Evolutionary conservation across 2,113 vertebrate species (phyloP).

Genomic region (Calonectris borealis): DNA sequence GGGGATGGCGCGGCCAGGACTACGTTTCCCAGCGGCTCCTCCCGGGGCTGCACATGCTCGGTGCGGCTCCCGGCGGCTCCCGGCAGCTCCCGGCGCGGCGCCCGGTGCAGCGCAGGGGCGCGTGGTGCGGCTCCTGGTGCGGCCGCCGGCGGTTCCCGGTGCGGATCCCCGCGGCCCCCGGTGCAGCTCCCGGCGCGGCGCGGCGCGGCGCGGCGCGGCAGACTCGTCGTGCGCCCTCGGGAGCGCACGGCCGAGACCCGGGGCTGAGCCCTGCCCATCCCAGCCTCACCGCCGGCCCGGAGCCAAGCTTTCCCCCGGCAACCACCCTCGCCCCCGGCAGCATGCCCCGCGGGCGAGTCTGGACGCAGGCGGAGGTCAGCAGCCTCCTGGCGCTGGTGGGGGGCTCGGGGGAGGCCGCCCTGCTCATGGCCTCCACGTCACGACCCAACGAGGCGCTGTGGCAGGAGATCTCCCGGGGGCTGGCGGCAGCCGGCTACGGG

Average conservation of each 20-base stretch:
- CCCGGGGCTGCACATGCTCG: no score
- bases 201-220: no score
- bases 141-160: background rate
- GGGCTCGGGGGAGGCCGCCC: background rate
- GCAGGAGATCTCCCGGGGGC: background rate
- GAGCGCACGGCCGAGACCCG: no score
- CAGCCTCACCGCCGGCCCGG: background rate
- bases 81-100: no score
- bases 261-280: background rate
- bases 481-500: background rate
- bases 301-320: background rate
- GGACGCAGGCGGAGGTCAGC: background rate
- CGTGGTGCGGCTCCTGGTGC: no score
- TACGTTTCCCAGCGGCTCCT: no score
- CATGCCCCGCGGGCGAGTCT: background rate
- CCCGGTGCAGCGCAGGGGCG: no score
- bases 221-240: no score
- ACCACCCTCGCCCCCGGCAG: background rate
- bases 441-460: background rate
- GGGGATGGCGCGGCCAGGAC: no score
- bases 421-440: conserved; percentile 40
- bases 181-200: no score
- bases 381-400: conserved; percentile 14
- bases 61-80: no score
- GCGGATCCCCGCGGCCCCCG: no score